Conservation (phyloP, 2,888 invertebrate genomes). For the Pterobdella sp. region DNA sequence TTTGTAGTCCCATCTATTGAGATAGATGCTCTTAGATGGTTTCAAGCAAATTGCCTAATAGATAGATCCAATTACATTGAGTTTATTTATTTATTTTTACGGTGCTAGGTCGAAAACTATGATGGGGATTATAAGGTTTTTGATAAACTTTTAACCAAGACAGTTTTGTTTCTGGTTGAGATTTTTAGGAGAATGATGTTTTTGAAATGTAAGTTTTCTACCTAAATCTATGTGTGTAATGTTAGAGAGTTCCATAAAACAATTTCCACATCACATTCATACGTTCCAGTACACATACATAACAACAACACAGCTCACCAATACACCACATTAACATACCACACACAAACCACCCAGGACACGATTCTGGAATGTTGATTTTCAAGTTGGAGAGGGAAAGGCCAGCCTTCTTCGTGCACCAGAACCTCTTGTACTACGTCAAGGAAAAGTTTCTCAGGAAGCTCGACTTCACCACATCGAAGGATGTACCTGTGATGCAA, state of each 20-base stretch:
- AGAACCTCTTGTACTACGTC: constrained; percentile 86
- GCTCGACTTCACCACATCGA: constrained; percentile 83
- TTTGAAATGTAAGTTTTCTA: no score
- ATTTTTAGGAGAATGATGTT: no score
- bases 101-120: no score
- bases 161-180: no score
- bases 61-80: no score
- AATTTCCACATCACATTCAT: neutral
- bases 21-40: no score
- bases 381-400: constrained; percentile 85
- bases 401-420: constrained; percentile 87
- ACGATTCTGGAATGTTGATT: constrained; percentile 92
- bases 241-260: neutral
- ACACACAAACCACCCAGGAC: constrained; percentile 56
- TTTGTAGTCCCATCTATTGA: no score
- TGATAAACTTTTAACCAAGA: no score
- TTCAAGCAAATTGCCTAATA: no score
- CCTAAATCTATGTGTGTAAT: neutral
- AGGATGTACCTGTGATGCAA: constrained; percentile 85
- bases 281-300: neutral
- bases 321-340: neutral
- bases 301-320: no score
- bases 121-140: no score
- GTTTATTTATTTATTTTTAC: no score
- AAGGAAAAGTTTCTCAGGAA: constrained; percentile 84